Conservation (phyloP, 2,797 vertebrate genomes). For the Danio choprae region DNA sequence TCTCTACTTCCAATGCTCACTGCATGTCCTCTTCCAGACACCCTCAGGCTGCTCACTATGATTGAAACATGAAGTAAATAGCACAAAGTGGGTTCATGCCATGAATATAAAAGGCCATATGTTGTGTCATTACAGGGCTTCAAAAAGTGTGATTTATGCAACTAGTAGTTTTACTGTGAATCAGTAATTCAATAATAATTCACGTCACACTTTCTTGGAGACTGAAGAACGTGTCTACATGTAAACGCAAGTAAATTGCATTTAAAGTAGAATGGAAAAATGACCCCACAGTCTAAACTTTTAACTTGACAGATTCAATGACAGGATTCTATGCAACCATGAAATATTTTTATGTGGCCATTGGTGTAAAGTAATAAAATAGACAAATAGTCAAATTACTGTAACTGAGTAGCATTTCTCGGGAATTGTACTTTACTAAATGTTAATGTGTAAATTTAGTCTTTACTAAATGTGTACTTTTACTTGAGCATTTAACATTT, state of each 20-base stretch:
- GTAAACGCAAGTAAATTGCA: neutral
- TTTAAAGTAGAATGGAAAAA: neutral
- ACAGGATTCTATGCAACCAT: too few species aligned
- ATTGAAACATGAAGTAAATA: conserved; percentile 50
- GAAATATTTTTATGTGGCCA: too few species aligned
- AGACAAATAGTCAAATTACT: too few species aligned
- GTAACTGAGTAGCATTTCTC: too few species aligned
- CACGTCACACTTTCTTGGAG: neutral
- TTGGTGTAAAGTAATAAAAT: too few species aligned
- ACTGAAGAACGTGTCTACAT: neutral
- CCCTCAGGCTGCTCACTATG: conserved; percentile 36
- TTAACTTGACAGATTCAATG: too few species aligned
- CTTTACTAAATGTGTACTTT: too few species aligned
- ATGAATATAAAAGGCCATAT: conserved; percentile 31
- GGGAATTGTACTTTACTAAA: too few species aligned
- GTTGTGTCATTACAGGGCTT: conserved; percentile 3
- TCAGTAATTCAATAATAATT: conserved; percentile 4
- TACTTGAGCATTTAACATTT: too few species aligned
- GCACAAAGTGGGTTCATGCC: conserved; percentile 14
- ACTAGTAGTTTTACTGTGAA: neutral
- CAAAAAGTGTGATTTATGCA: neutral
- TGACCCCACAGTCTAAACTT: neutral
- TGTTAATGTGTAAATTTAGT: too few species aligned
- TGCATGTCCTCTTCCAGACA: conserved; percentile 51
- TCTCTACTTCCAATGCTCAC: conserved; percentile 45